Percentiles rank a stretch among this genome's conserved stretches.
Evolutionary conservation across 2,113 vertebrate genomes (phyloP).

Genomic region (Addax nasomaculatus): DNA sequence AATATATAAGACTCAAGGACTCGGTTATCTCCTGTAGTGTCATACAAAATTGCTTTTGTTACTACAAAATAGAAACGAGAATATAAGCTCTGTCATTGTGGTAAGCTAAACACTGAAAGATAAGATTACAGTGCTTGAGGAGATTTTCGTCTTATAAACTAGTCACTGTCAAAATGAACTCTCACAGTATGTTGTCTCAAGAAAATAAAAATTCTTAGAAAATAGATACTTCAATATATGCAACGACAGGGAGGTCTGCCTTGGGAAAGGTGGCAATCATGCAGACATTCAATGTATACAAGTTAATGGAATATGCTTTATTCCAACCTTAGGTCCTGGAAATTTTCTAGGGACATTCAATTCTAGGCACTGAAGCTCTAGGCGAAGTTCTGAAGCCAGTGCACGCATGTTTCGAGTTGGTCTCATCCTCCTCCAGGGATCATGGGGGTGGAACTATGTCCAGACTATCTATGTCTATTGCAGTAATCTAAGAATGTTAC

Average conservation of each 20-base stretch:
- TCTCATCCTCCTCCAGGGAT: background rate
- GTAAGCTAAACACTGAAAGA: slow-evolving; percentile 55
- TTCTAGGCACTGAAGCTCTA: background rate
- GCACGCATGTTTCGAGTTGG: background rate
- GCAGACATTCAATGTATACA: background rate
- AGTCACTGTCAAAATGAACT: slow-evolving; percentile 66
- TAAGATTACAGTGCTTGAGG: slow-evolving; percentile 53
- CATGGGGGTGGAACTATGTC: fast-evolving
- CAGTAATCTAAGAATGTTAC: background rate
- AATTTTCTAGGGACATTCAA: background rate
- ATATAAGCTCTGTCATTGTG: slow-evolving; percentile 51
- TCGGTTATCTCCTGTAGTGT: slow-evolving; percentile 52
- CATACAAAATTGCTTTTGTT: slow-evolving; percentile 66
- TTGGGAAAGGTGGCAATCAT: background rate
- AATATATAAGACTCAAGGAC: background rate
- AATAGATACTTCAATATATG: slow-evolving; percentile 49
- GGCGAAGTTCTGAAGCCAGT: background rate
- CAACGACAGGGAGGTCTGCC: background rate
- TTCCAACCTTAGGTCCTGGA: background rate
- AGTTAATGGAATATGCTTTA: background rate
- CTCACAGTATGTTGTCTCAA: slow-evolving; percentile 56
- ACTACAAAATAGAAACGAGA: slow-evolving; percentile 53
- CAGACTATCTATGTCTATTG: background rate
- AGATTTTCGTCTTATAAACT: slow-evolving; percentile 56
- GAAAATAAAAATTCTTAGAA: slow-evolving; percentile 57